These are phyloP conservation scores for Nephrotoma guestfalica DNA, from an alignment of 2,888 invertebrate genomes.

Conservation along the genomic window DNA sequence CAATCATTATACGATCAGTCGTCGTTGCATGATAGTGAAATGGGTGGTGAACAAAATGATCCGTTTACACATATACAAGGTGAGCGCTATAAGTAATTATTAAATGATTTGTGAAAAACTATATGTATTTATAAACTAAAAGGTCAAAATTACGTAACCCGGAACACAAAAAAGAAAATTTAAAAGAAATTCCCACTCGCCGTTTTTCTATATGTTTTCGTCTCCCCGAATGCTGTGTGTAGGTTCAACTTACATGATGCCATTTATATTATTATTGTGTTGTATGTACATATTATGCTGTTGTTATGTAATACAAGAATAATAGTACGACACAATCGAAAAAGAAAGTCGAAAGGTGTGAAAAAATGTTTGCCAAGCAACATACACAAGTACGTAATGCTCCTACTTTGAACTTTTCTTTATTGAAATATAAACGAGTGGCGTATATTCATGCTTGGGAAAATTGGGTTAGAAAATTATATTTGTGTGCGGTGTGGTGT, in stretches of 20 bases:
- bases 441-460: neutral
- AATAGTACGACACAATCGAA: neutral
- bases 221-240: neutral
- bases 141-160: neutral
- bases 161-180: neutral
- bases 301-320: neutral
- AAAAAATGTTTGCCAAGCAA: neutral
- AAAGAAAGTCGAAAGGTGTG: neutral
- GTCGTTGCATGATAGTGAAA: conserved; percentile 1
- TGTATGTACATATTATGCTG: neutral
- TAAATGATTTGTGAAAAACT: neutral
- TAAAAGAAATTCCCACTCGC: neutral
- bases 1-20: neutral
- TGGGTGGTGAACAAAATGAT: conserved; percentile 4
- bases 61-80: conserved; percentile 3
- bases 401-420: neutral
- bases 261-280: neutral
- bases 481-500: neutral
- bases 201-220: neutral
- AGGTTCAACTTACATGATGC: neutral
- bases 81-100: neutral
- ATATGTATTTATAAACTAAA: neutral
- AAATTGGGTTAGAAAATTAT: neutral
- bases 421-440: neutral
- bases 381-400: neutral